These are phyloP conservation scores for Drosophila buzzatii DNA, from an alignment of 2,888 invertebrate genomes.

Conservation along the genomic window DNA sequence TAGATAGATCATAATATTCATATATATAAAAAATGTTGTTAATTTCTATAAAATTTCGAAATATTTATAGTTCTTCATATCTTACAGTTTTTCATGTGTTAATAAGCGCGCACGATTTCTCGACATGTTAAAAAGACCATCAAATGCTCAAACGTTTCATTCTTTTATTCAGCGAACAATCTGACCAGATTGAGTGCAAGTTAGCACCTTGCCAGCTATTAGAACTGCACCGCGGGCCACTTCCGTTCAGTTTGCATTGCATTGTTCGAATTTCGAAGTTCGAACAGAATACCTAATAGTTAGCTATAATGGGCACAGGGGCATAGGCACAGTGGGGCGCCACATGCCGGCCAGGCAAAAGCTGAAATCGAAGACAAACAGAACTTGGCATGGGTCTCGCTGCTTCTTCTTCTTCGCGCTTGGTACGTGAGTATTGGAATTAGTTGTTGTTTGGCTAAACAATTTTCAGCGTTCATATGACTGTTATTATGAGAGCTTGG, in stretches of 20 bases:
- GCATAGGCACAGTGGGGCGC: slow-evolving; percentile 22
- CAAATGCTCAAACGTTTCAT: slow-evolving; percentile 20
- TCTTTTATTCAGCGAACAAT: slow-evolving; percentile 7
- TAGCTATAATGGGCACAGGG: slow-evolving; percentile 36
- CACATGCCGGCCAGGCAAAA: slow-evolving; percentile 19
- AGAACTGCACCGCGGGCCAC: slow-evolving; percentile 48
- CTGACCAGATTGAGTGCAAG: slow-evolving; percentile 26
- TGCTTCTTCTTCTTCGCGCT: slow-evolving; percentile 3
- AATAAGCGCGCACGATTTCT: slow-evolving; percentile 58
- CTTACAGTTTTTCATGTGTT: not conserved
- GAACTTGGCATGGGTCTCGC: slow-evolving; percentile 64
- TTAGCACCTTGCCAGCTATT: slow-evolving; percentile 60
- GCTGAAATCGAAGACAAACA: slow-evolving; percentile 39
- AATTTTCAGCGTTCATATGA: slow-evolving; percentile 57
- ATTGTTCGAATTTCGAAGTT: slow-evolving; percentile 27
- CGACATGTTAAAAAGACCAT: slow-evolving; percentile 58
- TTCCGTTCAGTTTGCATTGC: slow-evolving; percentile 50
- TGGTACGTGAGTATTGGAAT: slow-evolving; percentile 68
- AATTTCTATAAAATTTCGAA: not conserved
- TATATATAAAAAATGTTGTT: not conserved
- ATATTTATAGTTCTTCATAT: not conserved
- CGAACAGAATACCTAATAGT: slow-evolving; percentile 12
- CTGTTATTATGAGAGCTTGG: slow-evolving; percentile 50
- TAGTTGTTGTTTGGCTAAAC: slow-evolving; percentile 55
- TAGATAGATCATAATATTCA: not conserved